Conservation (phyloP, 2,113 vertebrate species). For the Festucalex cinctus region DNA sequence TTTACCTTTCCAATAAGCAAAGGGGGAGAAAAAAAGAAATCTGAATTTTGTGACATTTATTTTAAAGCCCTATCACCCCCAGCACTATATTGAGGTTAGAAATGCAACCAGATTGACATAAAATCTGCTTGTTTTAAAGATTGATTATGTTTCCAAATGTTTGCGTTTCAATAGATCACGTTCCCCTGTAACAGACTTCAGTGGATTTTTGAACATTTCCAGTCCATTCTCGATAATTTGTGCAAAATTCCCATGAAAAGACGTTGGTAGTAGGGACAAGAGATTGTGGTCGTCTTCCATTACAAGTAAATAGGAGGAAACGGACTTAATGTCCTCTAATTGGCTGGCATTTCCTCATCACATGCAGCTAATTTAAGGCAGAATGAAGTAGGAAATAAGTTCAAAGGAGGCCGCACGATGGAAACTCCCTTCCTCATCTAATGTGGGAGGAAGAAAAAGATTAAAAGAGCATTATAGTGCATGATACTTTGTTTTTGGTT, state of each 20-base stretch:
- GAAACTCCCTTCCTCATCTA: slow-evolving; percentile 1
- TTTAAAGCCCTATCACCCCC: too few relatives aligned
- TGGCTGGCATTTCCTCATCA: slow-evolving; percentile 52
- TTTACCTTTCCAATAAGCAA: too few relatives aligned
- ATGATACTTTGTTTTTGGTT: neutral
- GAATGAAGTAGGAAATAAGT: slow-evolving; percentile 8
- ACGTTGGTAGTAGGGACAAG: neutral
- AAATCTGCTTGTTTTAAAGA: too few relatives aligned
- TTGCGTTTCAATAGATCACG: too few relatives aligned
- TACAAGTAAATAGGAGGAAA: slow-evolving; percentile 38
- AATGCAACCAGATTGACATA: too few relatives aligned
- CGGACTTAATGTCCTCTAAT: slow-evolving; percentile 44
- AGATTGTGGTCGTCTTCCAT: slow-evolving; percentile 5
- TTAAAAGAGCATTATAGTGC: neutral
- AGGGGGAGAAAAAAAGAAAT: too few relatives aligned
- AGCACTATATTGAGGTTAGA: too few relatives aligned
- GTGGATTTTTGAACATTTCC: too few relatives aligned
- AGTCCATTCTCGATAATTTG: neutral
- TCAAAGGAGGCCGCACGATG: neutral
- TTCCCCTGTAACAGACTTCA: too few relatives aligned
- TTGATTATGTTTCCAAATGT: too few relatives aligned
- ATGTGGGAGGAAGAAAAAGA: neutral
- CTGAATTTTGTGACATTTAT: too few relatives aligned
- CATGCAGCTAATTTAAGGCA: slow-evolving; percentile 16
- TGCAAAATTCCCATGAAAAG: neutral